Base-by-base conservation (phyloP, 2,888 invertebrate species). In the Eudasyphora cyanicolor region DNA sequence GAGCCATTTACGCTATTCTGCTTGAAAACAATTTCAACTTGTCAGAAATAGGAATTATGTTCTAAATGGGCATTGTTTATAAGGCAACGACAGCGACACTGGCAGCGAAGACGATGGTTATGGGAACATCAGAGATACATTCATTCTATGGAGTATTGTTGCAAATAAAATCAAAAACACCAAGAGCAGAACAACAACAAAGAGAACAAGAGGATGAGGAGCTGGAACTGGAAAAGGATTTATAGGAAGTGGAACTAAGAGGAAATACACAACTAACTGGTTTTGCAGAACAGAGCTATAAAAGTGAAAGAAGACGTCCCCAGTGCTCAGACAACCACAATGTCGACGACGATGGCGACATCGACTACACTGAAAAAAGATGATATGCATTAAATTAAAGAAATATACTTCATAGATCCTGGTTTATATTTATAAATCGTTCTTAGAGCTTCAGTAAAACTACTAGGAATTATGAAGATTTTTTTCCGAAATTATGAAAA, bases 41-140 rank as follows among this genome's bases (percentile, higher is more conserved):
- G 76, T 69, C 51, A 51, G 67, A 82, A 76, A 73, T 74, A 69
- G 71, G 57, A 75, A 78, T 80, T 75, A 75, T 84, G 76, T 75
- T 79, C 83, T 82, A 85, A 85, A 85, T 86, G 83, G 76, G 85
- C 75, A 84, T 82, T 82, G 77, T 77, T 84, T 78, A 67, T 77
- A 70, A 71, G 77, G 70, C 70, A 21, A 49, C n/a, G n/a, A n/a
- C n/a, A 67, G n/a, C 21, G 21, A 67, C n/a, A 57, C n/a, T 14
- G 45, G 21, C 3, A 79, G n/a, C 42, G 42, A 24, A 51, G 19
- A 42, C 49, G 27, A 71, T 71, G 45, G 76, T 69, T 42, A 70
- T 70, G 35, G 70, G 32, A 76, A 67, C 21, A 74, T 19, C 10
- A 45, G 57, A 76, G n/a, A n/a, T n/a, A n/a, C n/a, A n/a, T n/a